These are phyloP conservation scores for Eulemur macaco DNA, from an alignment of 2,113 vertebrate genomes.

Conservation along the genomic window DNA sequence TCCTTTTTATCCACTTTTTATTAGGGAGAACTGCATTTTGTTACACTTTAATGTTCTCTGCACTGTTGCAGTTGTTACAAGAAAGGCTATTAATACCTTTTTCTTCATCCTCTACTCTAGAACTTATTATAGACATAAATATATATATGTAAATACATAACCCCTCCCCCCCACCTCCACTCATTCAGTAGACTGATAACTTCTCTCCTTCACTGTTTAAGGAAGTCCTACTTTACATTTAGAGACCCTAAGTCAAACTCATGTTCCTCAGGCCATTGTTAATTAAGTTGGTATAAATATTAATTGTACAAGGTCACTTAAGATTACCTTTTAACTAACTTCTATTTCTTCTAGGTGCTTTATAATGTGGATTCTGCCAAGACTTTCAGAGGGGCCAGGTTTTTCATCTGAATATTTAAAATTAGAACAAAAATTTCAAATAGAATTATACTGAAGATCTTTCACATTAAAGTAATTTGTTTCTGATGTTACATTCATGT, in stretches of 20 bases:
- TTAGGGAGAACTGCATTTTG: neutral
- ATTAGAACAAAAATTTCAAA: neutral
- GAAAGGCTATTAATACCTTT: neutral
- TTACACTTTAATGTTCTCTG: slow-evolving; percentile 34
- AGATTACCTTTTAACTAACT: slow-evolving; percentile 22
- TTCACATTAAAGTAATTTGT: slow-evolving; percentile 11
- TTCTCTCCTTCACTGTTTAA: neutral
- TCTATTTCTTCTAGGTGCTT: slow-evolving; percentile 19
- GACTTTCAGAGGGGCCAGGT: neutral
- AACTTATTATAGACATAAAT: neutral
- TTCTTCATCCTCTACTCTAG: neutral
- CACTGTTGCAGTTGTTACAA: neutral
- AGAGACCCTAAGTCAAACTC: neutral
- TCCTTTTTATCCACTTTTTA: neutral
- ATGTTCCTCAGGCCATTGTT: neutral
- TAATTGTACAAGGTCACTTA: neutral
- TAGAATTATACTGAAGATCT: neutral
- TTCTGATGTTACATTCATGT: neutral
- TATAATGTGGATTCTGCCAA: slow-evolving; percentile 1
- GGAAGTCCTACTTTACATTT: neutral
- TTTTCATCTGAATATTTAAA: slow-evolving; percentile 3
- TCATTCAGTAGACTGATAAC: neutral
- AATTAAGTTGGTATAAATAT: neutral
- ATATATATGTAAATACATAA: neutral
- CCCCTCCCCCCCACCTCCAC: neutral